Percentiles rank a stretch among this genome's conserved stretches.
These are phyloP conservation scores for Porites divaricata DNA, from an alignment of 92 coral and sea anemone genomes.

Conservation along the genomic window DNA sequence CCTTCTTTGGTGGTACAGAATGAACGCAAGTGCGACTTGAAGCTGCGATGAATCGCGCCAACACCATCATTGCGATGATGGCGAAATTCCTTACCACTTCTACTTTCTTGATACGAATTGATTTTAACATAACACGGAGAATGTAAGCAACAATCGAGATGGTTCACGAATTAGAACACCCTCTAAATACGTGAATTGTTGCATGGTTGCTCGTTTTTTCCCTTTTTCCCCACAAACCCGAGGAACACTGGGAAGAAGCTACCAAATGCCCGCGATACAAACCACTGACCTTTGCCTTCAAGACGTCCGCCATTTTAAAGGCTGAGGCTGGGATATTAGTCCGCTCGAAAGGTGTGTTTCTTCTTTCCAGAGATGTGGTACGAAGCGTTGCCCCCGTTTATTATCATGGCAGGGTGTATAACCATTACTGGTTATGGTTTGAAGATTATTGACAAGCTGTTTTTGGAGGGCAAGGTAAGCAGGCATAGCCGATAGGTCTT, in stretches of 20 bases:
- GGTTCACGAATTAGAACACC: neutral
- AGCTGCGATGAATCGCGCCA: constrained; percentile 36
- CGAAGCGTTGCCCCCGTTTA: constrained; percentile 94
- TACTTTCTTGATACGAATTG: neutral
- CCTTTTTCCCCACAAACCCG: neutral
- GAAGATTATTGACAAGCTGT: constrained; percentile 83
- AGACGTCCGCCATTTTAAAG: constrained; percentile 71
- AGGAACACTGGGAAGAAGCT: constrained; percentile 27
- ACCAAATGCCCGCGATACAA: constrained; percentile 17
- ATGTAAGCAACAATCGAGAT: neutral
- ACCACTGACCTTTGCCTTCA: neutral
- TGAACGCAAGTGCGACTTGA: constrained; percentile 19
- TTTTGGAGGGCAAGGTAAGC: constrained; percentile 92
- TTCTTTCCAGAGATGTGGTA: constrained; percentile 81
- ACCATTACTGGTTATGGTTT: constrained; percentile 89
- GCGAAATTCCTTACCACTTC: constrained; percentile 9
- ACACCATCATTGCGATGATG: constrained; percentile 20
- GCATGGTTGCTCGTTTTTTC: constrained; percentile 18
- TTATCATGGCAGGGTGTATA: constrained; percentile 90
- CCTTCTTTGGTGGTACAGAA: neutral
- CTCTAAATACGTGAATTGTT: neutral
- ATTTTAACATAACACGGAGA: neutral
- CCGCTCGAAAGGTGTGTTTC: neutral
- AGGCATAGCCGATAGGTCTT: no score
- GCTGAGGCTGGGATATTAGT: neutral